Evolutionary conservation across 2,113 vertebrate genomes (phyloP).

Genomic region (Struthidea cinerea): DNA sequence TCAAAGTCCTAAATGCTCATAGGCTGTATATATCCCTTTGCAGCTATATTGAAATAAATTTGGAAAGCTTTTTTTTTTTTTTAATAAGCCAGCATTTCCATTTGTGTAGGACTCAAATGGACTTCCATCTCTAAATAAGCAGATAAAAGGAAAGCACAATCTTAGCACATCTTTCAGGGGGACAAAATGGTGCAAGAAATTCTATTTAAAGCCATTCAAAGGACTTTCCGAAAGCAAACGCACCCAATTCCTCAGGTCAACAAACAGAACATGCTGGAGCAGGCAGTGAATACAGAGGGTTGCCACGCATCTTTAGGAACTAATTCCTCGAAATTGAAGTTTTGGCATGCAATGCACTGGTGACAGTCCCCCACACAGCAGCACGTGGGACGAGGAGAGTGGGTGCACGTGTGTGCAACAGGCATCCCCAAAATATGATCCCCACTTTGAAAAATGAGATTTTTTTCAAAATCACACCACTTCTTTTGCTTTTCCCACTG

Average conservation of each 20-base stretch:
- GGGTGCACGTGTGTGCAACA: not conserved
- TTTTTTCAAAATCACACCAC: not conserved
- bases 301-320: not conserved
- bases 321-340: not conserved
- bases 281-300: not conserved
- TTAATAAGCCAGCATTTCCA: not conserved
- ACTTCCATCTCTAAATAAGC: not conserved
- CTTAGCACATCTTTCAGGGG: not conserved
- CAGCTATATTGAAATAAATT: not conserved
- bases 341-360: not conserved
- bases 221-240: not conserved
- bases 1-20: not conserved
- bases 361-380: not conserved
- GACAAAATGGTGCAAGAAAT: not conserved
- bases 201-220: not conserved
- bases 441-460: not conserved
- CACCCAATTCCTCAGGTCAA: not conserved
- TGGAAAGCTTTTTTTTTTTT: not conserved
- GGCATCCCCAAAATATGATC: not conserved
- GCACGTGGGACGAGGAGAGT: not conserved
- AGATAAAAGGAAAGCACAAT: not conserved
- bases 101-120: not conserved
- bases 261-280: not conserved
- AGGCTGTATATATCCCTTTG: not conserved
- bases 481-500: not conserved